Conservation (phyloP, 2,113 vertebrate genomes). For the Chunga burmeisteri region DNA sequence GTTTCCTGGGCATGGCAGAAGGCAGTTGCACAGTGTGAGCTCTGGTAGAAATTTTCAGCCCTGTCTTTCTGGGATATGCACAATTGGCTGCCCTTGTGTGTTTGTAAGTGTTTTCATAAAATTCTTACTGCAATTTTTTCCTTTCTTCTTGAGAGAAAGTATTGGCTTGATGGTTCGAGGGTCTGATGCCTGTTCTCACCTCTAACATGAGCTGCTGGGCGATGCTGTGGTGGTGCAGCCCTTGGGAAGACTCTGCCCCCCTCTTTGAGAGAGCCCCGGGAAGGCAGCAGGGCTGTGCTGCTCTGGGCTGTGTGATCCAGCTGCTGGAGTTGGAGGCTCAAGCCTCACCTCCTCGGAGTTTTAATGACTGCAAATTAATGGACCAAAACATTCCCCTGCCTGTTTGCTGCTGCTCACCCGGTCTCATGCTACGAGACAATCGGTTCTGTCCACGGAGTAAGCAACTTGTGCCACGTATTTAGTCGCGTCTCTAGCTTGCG, state of each 20-base stretch:
- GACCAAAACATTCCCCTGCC: neutral
- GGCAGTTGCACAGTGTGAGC: neutral
- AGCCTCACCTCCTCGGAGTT: neutral
- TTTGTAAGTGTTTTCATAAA: neutral
- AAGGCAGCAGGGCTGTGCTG: neutral
- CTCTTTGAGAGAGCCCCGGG: neutral
- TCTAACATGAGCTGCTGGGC: rapidly evolving
- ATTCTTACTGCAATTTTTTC: neutral
- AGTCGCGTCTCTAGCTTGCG: neutral
- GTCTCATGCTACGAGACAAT: neutral
- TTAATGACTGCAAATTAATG: neutral
- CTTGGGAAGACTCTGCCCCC: neutral
- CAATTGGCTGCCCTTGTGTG: neutral
- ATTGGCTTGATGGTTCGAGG: neutral
- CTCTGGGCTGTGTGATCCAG: neutral
- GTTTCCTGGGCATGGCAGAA: neutral
- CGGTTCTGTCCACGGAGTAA: neutral
- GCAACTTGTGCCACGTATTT: neutral
- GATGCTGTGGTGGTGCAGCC: neutral
- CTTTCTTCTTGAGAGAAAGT: neutral
- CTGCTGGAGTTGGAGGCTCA: neutral
- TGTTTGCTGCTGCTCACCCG: neutral
- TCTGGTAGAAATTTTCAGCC: neutral
- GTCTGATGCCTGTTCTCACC: neutral
- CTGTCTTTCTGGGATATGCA: neutral